Conservation (phyloP, 2,113 vertebrate genomes). For the Cygnus buccinator region DNA sequence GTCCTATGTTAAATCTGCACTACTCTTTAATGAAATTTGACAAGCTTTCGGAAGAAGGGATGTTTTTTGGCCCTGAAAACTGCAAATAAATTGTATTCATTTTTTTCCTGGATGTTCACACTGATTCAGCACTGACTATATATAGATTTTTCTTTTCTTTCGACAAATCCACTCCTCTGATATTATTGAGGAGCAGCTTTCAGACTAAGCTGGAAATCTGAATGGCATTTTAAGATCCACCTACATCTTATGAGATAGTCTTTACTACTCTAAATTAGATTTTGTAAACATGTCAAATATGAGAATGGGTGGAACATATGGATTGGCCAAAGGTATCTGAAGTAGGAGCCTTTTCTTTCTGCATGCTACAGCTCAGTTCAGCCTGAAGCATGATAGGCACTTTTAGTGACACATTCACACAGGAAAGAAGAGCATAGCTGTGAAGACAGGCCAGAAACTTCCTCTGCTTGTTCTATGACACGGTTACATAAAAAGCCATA, state of each 20-base stretch:
- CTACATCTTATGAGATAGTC: conserved; percentile 31
- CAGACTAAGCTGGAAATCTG: conserved; percentile 7
- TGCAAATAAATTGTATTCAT: background rate
- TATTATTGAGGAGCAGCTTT: conserved; percentile 25
- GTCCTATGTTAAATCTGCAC: background rate
- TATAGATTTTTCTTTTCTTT: background rate
- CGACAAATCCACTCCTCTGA: background rate
- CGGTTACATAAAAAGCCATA: background rate
- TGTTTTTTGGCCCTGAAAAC: background rate
- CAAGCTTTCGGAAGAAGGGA: background rate
- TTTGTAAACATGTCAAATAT: conserved; percentile 9
- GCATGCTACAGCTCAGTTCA: background rate
- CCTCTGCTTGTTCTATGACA: background rate
- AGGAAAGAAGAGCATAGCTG: background rate
- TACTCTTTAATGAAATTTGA: background rate
- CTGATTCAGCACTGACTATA: conserved; percentile 40
- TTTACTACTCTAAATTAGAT: conserved; percentile 47
- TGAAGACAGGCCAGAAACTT: conserved; percentile 6
- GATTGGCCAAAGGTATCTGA: background rate
- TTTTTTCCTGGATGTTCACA: background rate
- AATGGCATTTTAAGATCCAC: conserved; percentile 48
- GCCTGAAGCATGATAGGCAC: background rate
- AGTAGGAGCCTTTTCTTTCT: background rate
- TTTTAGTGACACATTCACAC: background rate
- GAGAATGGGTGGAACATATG: conserved; percentile 19